These are phyloP conservation scores for Spilogale gracilis DNA, from an alignment of 2,113 vertebrate genomes.

Conservation along the genomic window DNA sequence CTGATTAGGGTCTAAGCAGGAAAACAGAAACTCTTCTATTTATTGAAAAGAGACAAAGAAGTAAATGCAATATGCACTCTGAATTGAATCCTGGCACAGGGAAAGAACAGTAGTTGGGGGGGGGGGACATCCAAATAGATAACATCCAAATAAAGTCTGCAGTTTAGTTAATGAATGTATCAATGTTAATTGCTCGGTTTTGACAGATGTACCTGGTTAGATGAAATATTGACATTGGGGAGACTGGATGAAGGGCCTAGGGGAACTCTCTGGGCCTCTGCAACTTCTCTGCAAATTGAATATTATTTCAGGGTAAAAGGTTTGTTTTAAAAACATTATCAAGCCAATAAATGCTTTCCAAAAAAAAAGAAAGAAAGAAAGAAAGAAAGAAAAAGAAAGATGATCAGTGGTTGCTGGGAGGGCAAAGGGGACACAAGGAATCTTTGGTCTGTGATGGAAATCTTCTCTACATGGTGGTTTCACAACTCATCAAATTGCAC, in stretches of 20 bases:
- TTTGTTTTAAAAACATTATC: not conserved
- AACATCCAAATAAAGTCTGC: not conserved
- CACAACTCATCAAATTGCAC: not conserved
- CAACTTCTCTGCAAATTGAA: not conserved
- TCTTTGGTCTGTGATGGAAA: not conserved
- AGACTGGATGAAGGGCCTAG: not conserved
- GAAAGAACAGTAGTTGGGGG: not conserved
- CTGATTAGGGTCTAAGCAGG: not conserved
- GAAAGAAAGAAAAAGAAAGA: not conserved
- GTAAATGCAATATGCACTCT: not conserved
- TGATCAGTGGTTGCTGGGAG: not conserved
- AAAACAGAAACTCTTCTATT: not conserved
- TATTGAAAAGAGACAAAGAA: not conserved
- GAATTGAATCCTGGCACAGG: not conserved
- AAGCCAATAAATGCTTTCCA: not conserved
- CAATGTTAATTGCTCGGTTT: not conserved
- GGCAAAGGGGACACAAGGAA: not conserved
- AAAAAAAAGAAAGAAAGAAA: not conserved
- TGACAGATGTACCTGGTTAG: not conserved
- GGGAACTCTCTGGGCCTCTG: not conserved
- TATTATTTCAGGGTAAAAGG: not conserved
- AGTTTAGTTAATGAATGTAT: not conserved
- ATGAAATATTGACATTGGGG: not conserved
- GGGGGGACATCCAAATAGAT: not conserved
- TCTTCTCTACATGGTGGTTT: not conserved